These are phyloP conservation scores for Microctenopoma steveboyesi DNA, from an alignment of 2,797 vertebrate species.

Conservation along the genomic window DNA sequence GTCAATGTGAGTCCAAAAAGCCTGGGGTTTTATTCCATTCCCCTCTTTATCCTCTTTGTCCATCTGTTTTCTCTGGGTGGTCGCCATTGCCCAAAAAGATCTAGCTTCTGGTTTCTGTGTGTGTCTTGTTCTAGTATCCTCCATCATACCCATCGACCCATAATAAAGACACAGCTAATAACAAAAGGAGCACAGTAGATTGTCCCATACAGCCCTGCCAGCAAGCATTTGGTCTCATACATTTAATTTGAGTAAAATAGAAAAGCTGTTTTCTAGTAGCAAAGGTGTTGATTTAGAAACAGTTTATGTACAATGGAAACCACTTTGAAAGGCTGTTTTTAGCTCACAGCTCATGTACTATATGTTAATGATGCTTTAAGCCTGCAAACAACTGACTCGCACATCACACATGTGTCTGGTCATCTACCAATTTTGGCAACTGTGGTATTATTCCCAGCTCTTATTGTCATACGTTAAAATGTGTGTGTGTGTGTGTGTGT, in stretches of 20 bases:
- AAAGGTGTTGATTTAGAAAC: conserved; percentile 1
- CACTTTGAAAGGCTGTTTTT: neutral
- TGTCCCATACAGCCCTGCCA: neutral
- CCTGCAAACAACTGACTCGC: neutral
- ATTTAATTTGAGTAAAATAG: no score
- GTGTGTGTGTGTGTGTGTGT: no score
- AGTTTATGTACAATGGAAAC: neutral
- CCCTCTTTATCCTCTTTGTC: conserved; percentile 27
- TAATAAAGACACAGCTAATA: neutral
- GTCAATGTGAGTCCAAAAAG: conserved; percentile 33
- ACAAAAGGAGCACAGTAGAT: conserved; percentile 6
- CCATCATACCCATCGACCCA: neutral
- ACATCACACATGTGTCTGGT: neutral
- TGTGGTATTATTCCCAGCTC: no score
- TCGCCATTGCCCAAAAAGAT: conserved; percentile 39
- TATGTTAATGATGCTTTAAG: neutral
- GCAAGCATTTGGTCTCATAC: no score
- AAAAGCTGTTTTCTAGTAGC: neutral
- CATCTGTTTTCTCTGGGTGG: conserved; percentile 64
- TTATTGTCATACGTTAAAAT: no score
- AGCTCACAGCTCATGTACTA: neutral
- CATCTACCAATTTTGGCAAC: no score
- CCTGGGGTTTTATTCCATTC: conserved; percentile 63
- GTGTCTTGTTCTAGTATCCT: neutral
- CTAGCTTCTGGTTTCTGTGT: conserved; percentile 18